Evolutionary conservation across 2,888 invertebrate species (phyloP).

Genomic region (Pemphredon lugubris): DNA sequence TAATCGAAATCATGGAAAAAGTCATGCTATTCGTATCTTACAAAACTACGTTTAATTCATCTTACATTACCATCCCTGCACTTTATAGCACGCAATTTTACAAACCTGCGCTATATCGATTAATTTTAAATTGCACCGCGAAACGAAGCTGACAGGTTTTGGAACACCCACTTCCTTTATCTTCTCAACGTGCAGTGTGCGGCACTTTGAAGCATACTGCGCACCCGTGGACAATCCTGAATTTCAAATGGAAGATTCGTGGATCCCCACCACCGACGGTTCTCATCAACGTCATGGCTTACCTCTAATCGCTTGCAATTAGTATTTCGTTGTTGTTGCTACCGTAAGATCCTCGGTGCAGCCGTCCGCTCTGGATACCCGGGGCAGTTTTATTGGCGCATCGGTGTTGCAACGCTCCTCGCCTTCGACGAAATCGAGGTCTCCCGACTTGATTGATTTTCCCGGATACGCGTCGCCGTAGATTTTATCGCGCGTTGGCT

Average conservation of each 20-base stretch:
- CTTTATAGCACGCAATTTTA: background rate
- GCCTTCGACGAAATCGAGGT: background rate
- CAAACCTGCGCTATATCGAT: too few species aligned
- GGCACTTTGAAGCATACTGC: constrained; percentile 43
- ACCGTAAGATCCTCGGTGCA: background rate
- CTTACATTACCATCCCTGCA: background rate
- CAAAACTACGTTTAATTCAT: background rate
- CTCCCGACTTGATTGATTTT: background rate
- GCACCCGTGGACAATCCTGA: constrained; percentile 32
- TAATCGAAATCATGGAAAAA: background rate
- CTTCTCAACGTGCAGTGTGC: constrained; percentile 7
- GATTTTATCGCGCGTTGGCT: constrained; percentile 8
- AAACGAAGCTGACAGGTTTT: background rate
- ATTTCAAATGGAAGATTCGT: constrained; percentile 42
- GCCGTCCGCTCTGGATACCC: background rate
- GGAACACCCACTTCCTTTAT: background rate
- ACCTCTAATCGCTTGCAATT: constrained; percentile 53
- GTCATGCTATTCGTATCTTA: background rate
- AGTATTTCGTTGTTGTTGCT: constrained; percentile 34
- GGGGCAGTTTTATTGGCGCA: background rate
- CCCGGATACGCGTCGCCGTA: background rate
- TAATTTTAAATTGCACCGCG: background rate
- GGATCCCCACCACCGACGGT: constrained; percentile 37
- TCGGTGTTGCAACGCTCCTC: background rate
- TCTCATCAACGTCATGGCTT: constrained; percentile 19